phyloP scores from a whole-genome alignment of 2,888 invertebrate species.

The Fragum whitleyi region DNA sequence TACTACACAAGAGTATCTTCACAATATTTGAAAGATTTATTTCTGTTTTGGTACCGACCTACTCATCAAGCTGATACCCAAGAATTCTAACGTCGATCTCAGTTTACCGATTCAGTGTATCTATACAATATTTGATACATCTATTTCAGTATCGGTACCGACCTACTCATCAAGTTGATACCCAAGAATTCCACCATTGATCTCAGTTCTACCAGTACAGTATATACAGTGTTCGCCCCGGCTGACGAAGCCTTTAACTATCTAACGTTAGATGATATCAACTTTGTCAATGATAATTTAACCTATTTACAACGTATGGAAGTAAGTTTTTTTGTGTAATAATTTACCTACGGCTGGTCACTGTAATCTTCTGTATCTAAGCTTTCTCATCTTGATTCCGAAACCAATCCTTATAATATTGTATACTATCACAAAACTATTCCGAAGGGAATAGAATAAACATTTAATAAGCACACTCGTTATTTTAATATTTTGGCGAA shows the following conservation, averaged over 20 bases:
- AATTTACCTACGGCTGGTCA: too few relatives aligned
- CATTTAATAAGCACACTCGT: too few relatives aligned
- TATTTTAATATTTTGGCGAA: too few relatives aligned
- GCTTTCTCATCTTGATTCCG: too few relatives aligned
- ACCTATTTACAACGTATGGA: slow-evolving; percentile 48
- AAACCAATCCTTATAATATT: too few relatives aligned
- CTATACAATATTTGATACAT: too few relatives aligned
- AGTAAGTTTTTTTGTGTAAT: slow-evolving; percentile 41
- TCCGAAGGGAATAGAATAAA: too few relatives aligned
- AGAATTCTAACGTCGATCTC: slow-evolving; percentile 50
- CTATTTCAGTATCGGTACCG: slow-evolving; percentile 55
- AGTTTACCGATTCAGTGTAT: slow-evolving; percentile 50
- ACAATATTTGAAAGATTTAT: too few relatives aligned
- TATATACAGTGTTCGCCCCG: slow-evolving; percentile 76
- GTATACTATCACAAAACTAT: too few relatives aligned
- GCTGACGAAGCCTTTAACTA: slow-evolving; percentile 70
- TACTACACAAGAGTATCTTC: too few relatives aligned
- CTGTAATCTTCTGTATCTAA: background rate
- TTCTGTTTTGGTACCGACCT: slow-evolving; percentile 55
- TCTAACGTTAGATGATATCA: slow-evolving; percentile 47
- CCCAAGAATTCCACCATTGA: slow-evolving; percentile 53
- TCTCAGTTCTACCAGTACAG: slow-evolving; percentile 46
- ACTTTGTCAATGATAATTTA: slow-evolving; percentile 58
- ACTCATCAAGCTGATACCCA: slow-evolving; percentile 54
- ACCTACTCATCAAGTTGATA: slow-evolving; percentile 56